Evolutionary conservation across 2,888 invertebrate species (phyloP).

Genomic region (Cosmia pyralina): DNA sequence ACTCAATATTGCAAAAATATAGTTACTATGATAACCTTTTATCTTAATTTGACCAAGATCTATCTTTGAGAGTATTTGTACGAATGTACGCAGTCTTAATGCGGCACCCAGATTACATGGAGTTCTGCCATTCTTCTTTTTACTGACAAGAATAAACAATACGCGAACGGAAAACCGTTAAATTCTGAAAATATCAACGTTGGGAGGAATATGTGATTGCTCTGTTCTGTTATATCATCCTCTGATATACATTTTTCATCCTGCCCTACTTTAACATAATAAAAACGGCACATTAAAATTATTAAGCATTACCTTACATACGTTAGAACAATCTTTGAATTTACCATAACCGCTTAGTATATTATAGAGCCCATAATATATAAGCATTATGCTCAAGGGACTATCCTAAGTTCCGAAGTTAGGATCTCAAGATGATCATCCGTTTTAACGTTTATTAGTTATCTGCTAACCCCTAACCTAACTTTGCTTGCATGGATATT

Average conservation of each 20-base stretch:
- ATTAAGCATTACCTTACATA: neutral
- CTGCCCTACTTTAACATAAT: neutral
- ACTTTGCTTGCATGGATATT: slow-evolving; percentile 24
- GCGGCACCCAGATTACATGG: no score
- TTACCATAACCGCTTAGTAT: slow-evolving; percentile 27
- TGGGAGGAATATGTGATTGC: neutral
- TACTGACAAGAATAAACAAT: no score
- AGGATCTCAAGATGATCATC: slow-evolving; percentile 59
- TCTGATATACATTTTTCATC: neutral
- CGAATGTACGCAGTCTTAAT: no score
- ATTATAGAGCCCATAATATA: slow-evolving; percentile 39
- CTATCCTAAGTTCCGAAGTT: slow-evolving; percentile 43
- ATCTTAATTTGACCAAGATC: no score
- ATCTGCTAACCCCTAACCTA: slow-evolving; percentile 19
- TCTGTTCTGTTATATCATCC: neutral
- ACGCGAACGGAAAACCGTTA: no score
- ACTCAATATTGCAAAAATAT: no score
- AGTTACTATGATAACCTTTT: no score
- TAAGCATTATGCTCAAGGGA: slow-evolving; percentile 41
- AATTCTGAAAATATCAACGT: no score
- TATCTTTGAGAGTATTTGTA: no score
- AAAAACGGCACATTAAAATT: neutral
- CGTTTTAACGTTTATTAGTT: slow-evolving; percentile 53
- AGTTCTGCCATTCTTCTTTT: no score
- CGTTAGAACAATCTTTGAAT: slow-evolving; percentile 3